Evolutionary conservation across 2,888 invertebrate genomes (phyloP).

Genomic region (Agrotis segetum): DNA sequence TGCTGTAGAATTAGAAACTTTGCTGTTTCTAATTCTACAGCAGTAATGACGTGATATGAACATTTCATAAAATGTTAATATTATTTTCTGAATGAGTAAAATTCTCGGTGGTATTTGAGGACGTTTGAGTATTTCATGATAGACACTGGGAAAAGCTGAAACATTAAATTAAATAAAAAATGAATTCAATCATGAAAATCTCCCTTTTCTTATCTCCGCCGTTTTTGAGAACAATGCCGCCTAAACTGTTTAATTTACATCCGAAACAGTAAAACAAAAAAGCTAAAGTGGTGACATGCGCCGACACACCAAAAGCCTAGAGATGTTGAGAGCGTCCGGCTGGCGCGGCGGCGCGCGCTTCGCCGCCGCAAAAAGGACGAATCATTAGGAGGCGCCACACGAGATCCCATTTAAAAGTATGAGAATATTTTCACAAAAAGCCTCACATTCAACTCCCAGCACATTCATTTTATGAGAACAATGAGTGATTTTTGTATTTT

Average conservation of each 20-base stretch:
- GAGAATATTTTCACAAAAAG: conserved; percentile 91
- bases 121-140: neutral
- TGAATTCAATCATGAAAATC: conserved; percentile 71
- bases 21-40: neutral
- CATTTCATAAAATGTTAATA: neutral
- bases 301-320: conserved; percentile 89
- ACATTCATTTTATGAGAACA: conserved; percentile 91
- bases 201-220: conserved; percentile 63
- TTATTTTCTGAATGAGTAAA: no score
- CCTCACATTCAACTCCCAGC: conserved; percentile 90
- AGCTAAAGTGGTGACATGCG: conserved; percentile 84
- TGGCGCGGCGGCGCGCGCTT: conserved; percentile 76
- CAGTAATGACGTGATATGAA: no score
- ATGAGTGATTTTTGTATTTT: conserved; percentile 91
- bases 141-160: conserved; percentile 9
- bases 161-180: conserved; percentile 53
- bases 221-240: conserved; percentile 84
- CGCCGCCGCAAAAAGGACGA: conserved; percentile 89
- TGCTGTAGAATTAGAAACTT: no score
- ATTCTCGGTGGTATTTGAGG: neutral
- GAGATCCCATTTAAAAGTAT: conserved; percentile 91
- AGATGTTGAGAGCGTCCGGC: conserved; percentile 79
- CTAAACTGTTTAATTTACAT: conserved; percentile 90
- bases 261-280: conserved; percentile 85
- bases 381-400: conserved; percentile 91